Evolutionary conservation across 2,888 invertebrate genomes (phyloP).

Genomic region (Suillia variegata): DNA sequence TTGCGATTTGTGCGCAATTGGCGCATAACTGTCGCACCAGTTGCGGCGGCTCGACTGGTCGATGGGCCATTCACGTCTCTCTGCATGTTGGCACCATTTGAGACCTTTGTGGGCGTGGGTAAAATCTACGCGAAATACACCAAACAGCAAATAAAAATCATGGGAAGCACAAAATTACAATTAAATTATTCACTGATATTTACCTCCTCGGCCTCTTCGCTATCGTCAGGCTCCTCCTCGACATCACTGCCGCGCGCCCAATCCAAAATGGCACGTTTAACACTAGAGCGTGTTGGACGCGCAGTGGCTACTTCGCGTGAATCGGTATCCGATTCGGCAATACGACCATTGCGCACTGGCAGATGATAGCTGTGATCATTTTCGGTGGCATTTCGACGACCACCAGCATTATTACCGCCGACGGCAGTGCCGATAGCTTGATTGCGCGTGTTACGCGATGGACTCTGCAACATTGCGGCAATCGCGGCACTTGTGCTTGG

Average conservation of each 20-base stretch:
- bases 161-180: not conserved
- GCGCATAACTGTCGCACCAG: constrained; percentile 34
- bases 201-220: constrained; percentile 50
- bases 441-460: constrained; percentile 49
- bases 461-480: constrained; percentile 37
- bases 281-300: constrained; percentile 56
- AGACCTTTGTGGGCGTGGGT: constrained; percentile 50
- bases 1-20: constrained; percentile 59
- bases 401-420: constrained; percentile 23
- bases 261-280: constrained; percentile 52
- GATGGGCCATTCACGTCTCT: constrained; percentile 40
- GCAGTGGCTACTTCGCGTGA: constrained; percentile 47
- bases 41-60: constrained; percentile 42
- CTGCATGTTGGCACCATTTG: constrained; percentile 26
- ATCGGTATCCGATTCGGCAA: constrained; percentile 55
- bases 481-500: constrained; percentile 43
- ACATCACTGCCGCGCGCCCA: constrained; percentile 57
- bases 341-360: constrained; percentile 48
- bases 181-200: not conserved
- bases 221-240: constrained; percentile 50
- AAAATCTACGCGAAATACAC: constrained; percentile 47
- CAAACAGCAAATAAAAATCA: not conserved
- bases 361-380: constrained; percentile 61
- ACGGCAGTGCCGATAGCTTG: constrained; percentile 30
- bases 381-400: constrained; percentile 48